These are phyloP conservation scores for Corythornis madagascariensis DNA, from an alignment of 2,113 vertebrate genomes.

Conservation along the genomic window DNA sequence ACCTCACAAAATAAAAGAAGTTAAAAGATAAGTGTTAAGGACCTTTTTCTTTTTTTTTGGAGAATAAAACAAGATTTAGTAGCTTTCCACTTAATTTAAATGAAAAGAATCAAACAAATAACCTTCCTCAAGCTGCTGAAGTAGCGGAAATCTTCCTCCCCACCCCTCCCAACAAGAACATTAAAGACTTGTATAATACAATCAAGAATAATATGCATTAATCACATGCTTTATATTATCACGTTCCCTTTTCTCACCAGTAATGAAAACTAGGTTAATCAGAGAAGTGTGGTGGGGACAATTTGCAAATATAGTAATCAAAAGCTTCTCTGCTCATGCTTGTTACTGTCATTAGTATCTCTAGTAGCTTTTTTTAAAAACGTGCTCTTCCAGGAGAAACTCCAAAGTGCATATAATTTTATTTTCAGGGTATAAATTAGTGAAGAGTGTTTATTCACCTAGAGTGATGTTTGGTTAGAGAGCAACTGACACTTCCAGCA, in stretches of 20 bases:
- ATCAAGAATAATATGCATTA: neutral
- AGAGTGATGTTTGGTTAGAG: neutral
- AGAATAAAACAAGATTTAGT: slow-evolving; percentile 98
- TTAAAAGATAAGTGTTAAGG: slow-evolving; percentile 82
- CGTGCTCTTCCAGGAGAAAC: neutral
- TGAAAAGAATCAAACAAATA: slow-evolving; percentile 89
- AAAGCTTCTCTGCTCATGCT: neutral
- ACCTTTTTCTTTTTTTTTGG: slow-evolving; percentile 67
- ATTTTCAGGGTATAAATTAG: neutral
- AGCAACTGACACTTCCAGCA: neutral
- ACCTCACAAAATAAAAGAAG: slow-evolving; percentile 78
- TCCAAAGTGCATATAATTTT: neutral
- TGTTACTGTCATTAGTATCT: neutral
- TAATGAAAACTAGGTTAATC: neutral
- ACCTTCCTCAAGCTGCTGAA: neutral
- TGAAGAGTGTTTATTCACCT: neutral
- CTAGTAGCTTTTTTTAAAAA: neutral
- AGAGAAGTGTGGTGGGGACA: neutral
- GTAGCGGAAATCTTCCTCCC: neutral
- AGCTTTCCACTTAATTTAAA: slow-evolving; percentile 99
- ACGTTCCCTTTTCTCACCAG: neutral
- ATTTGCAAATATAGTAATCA: neutral
- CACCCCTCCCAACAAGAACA: neutral
- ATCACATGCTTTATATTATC: neutral
- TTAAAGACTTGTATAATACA: neutral